Evolutionary conservation across 2,888 invertebrate species (phyloP), one percentile per base, ranked within the genome.

Genomic region (Thumatha senex): DNA sequence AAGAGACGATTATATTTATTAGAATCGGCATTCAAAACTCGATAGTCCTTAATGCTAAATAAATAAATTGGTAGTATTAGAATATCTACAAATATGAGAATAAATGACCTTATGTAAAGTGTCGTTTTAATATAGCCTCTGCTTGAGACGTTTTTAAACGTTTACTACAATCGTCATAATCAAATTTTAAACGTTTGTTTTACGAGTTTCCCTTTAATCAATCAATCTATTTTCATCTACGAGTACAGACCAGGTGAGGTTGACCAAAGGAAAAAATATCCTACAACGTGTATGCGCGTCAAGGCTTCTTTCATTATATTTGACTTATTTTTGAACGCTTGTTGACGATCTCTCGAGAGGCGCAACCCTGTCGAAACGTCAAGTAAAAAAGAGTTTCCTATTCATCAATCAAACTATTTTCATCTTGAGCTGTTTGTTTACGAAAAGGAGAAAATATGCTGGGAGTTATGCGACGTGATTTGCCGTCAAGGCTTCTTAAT

Each of bases 61-160:
- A 42, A 30, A 30, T 24, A 24, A 14, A 46, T 54, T 45, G 60
- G 54, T 54, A 57, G 47, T 58, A 61, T 51, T 44, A 54, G 50
- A 46, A 48, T 41, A 47, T 40, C 47, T 14, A 40, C 54, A 30
- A 36, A 47, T 39, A 30, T 49, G 40, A 41, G 34, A 24, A 14
- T 29, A 14, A n/a, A 45, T 50, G 56, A 66, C 58, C 63, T 69
- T 46, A 54, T 48, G 56, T 55, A 40, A 48, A 56, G 53, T 54
- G 48, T 60, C 44, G 58, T 51, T 56, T 51, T 43, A 33, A 50
- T 46, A 43, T 15, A 56, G 44, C 59, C 57, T 57, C 35, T 31
- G 24, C 33, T 35, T 12, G n/a, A 11, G 38, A 48, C 43, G 18
- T 41, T 15, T 38, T 40, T 36, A 18, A 41, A 35, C 12, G 14